Percentiles rank a stretch among this genome's conserved stretches.
Conservation (phyloP, 2,113 vertebrate genomes). For the Chauna torquata region DNA sequence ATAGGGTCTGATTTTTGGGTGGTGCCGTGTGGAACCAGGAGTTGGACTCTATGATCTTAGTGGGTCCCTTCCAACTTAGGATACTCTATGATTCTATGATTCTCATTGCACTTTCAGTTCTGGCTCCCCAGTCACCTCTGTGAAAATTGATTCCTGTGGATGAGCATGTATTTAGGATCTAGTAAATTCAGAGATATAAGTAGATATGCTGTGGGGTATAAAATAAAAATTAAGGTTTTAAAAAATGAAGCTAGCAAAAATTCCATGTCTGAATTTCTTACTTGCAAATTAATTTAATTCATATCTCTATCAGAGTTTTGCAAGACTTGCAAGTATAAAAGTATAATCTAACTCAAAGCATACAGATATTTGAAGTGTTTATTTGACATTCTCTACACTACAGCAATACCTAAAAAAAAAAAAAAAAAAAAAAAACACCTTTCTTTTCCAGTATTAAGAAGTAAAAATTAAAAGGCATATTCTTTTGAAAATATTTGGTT, state of each 20-base stretch:
- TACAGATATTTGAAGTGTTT: rapidly evolving
- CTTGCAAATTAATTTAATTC: not conserved
- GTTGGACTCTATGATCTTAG: no score
- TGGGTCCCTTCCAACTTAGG: no score
- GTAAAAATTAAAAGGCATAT: not conserved
- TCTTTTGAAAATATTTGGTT: not conserved
- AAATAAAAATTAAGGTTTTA: not conserved
- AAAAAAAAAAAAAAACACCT: not conserved
- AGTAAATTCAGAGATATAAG: not conserved
- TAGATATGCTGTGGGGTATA: not conserved
- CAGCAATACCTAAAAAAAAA: not conserved
- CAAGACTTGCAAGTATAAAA: not conserved
- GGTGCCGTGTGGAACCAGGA: no score
- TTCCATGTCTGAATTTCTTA: not conserved
- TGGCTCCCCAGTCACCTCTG: not conserved
- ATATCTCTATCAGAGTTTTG: not conserved
- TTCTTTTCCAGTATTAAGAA: not conserved
- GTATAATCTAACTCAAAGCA: not conserved
- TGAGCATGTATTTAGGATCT: rapidly evolving
- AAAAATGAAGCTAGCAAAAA: not conserved
- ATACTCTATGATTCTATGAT: no score
- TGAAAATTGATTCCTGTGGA: not conserved
- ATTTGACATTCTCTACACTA: not conserved
- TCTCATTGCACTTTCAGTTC: not conserved
- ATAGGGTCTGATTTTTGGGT: no score